phyloP scores from a whole-genome alignment of 2,113 vertebrate species.

The Aegotheles bennettii region DNA sequence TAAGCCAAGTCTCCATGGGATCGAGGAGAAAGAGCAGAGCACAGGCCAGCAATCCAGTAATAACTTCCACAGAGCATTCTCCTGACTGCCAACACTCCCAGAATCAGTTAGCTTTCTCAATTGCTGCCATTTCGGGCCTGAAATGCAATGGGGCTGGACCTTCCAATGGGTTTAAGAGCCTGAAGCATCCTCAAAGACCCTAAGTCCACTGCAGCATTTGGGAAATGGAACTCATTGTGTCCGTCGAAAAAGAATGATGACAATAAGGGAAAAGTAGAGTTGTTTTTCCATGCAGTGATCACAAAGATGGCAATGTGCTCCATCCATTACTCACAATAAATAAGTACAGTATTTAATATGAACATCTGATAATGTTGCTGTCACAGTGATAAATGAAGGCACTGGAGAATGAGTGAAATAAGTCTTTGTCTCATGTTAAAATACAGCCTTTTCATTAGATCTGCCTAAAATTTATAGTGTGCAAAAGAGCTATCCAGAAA shows the following conservation, averaged over 20 bases:
- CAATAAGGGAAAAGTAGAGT: background rate
- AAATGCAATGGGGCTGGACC: background rate
- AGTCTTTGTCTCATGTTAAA: slow-evolving; percentile 53
- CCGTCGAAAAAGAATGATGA: background rate
- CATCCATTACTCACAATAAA: slow-evolving; percentile 37
- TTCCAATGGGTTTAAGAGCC: background rate
- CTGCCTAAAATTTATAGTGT: background rate
- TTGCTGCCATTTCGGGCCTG: background rate
- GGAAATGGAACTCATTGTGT: fast-evolving
- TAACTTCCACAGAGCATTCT: background rate
- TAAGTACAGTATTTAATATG: slow-evolving; percentile 15
- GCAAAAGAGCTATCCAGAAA: slow-evolving; percentile 16
- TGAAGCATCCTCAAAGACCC: background rate
- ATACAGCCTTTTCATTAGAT: slow-evolving; percentile 45
- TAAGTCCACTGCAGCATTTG: background rate
- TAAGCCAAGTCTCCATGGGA: background rate
- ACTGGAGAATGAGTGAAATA: slow-evolving; percentile 18
- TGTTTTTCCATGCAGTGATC: background rate
- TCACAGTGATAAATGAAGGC: slow-evolving; percentile 36
- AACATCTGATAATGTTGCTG: slow-evolving; percentile 15
- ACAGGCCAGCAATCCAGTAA: background rate
- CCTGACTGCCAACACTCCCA: background rate
- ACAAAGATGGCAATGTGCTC: background rate
- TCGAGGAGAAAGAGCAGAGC: background rate
- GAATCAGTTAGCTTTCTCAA: background rate